phyloP scores from a whole-genome alignment of 2,888 invertebrate genomes.

The Epirrita christyi region DNA sequence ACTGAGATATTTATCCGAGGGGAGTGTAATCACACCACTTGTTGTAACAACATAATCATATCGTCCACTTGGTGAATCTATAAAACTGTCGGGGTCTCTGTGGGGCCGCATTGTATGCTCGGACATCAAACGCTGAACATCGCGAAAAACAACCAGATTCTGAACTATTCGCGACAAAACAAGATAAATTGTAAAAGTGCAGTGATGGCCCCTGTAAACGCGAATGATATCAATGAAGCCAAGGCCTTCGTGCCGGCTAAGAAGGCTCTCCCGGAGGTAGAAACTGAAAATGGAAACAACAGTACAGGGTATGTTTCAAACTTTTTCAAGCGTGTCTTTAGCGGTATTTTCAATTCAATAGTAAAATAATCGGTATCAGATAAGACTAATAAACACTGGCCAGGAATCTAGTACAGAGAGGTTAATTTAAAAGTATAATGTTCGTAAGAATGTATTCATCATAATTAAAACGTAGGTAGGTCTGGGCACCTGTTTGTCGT shows the following conservation, averaged over 20 bases:
- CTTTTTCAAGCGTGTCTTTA: background rate
- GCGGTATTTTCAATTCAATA: no score
- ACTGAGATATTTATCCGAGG: slow-evolving; percentile 7
- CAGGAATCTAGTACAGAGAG: no score
- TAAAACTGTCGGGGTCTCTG: slow-evolving; percentile 60
- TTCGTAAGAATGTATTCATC: no score
- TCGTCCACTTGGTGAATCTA: slow-evolving; percentile 52
- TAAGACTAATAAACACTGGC: no score
- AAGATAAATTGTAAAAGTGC: slow-evolving; percentile 43
- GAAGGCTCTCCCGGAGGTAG: slow-evolving; percentile 70
- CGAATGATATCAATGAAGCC: slow-evolving; percentile 60
- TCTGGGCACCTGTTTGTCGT: no score
- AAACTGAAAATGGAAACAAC: slow-evolving; percentile 62
- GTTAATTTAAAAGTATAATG: no score
- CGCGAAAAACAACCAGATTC: slow-evolving; percentile 41
- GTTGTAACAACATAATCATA: slow-evolving; percentile 36
- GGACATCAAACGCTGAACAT: slow-evolving; percentile 64
- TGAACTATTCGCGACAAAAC: slow-evolving; percentile 38
- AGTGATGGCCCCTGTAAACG: slow-evolving; percentile 78
- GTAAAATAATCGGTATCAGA: no score
- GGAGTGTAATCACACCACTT: slow-evolving; percentile 35
- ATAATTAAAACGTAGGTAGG: no score
- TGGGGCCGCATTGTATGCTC: slow-evolving; percentile 64
- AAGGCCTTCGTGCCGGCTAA: slow-evolving; percentile 63
- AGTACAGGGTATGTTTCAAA: slow-evolving; percentile 40